These are phyloP conservation scores for Amphipyra berbera DNA, from an alignment of 2,888 invertebrate species.

Conservation along the genomic window DNA sequence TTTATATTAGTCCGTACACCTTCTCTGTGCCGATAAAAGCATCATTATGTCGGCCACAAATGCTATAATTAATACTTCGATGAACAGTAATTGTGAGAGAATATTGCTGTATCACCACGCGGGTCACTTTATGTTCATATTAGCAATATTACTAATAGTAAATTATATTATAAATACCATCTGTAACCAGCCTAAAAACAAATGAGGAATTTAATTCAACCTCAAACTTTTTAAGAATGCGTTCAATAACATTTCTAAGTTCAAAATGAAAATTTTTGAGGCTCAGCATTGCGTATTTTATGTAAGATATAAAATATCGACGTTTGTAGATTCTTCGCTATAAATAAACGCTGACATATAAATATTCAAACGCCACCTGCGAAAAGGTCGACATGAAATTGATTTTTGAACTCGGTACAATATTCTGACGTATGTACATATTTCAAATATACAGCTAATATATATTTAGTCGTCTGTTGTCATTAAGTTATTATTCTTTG, in stretches of 20 bases:
- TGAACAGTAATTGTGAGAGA: too few relatives aligned
- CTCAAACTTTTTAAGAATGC: conserved; percentile 9
- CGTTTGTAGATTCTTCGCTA: conserved; percentile 17
- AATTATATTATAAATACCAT: too few relatives aligned
- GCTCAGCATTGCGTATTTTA: conserved; percentile 11
- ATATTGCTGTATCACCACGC: too few relatives aligned
- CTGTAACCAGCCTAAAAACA: not conserved
- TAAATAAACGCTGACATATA: conserved; percentile 36
- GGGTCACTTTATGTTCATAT: too few relatives aligned
- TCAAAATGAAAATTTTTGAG: conserved; percentile 6
- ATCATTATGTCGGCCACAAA: too few relatives aligned
- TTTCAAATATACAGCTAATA: too few relatives aligned
- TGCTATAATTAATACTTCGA: too few relatives aligned
- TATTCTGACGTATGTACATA: conserved; percentile 13
- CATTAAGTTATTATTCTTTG: too few relatives aligned
- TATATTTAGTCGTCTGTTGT: too few relatives aligned
- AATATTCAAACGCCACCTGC: conserved; percentile 45
- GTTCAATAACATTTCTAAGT: conserved; percentile 11
- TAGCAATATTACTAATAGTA: too few relatives aligned
- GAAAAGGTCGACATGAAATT: conserved; percentile 35
- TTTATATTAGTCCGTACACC: too few relatives aligned
- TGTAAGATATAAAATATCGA: conserved; percentile 13
- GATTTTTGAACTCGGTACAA: conserved; percentile 30
- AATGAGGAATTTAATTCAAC: conserved; percentile 18
- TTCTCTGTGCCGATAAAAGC: too few relatives aligned